A percentile compares a stretch with the other conserved stretches of the same genome.
Conservation (phyloP, 2,113 vertebrate genomes). For the Ameiurus melas region DNA sequence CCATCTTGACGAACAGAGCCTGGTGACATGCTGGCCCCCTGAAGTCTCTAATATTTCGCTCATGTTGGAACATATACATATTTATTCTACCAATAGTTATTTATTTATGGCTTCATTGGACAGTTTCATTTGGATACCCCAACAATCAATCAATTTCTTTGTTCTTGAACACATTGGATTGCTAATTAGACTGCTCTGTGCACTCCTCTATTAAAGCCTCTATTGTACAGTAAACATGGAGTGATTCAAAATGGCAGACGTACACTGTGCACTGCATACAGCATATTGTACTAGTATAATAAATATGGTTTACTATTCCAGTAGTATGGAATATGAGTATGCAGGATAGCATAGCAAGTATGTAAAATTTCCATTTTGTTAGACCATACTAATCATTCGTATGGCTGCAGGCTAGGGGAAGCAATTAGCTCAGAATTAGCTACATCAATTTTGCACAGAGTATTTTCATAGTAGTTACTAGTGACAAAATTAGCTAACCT, state of each 20-base stretch:
- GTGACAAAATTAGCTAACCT: background rate
- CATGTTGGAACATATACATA: background rate
- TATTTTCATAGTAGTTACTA: background rate
- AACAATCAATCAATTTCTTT: background rate
- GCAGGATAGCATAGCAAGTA: background rate
- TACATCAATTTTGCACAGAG: background rate
- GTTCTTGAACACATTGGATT: background rate
- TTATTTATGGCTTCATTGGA: background rate
- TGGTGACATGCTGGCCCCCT: background rate
- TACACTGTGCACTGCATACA: background rate
- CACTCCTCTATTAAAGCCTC: background rate
- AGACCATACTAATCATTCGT: background rate
- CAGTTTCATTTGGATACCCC: background rate
- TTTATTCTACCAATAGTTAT: background rate
- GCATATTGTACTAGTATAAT: background rate
- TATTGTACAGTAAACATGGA: background rate
- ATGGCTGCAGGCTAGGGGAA: background rate
- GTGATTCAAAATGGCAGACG: background rate
- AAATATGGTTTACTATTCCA: background rate
- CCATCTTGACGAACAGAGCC: background rate
- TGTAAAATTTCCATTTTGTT: background rate
- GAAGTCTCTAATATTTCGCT: background rate
- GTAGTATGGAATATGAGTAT: background rate
- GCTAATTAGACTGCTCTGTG: background rate
- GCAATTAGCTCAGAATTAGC: background rate